Base-by-base conservation (phyloP, 2,797 vertebrate species). In the Nannoperca obscura region DNA sequence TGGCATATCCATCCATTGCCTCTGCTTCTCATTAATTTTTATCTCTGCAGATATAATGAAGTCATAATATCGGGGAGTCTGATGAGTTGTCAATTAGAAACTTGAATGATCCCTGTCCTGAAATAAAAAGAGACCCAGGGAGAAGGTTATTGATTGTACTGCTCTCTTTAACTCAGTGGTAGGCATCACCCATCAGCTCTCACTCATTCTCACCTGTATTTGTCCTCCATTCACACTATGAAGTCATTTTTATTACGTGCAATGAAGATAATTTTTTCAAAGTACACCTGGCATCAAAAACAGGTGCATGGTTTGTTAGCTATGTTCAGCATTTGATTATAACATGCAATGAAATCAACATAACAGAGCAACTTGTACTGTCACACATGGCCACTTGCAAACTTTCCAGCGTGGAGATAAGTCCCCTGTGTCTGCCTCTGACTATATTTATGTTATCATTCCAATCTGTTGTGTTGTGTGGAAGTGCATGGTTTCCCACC, bases 1-100 rank as follows among this genome's bases (percentile, higher is more conserved):
- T 92, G 92, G 88, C 92, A 87, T 84, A 93, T 92, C 87, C 89
- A 90, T 89, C 86, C 86, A 86, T 77, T 83, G 86, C 88, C 91
- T 90, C 88, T 90, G 91, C 91, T 93, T 90, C 93, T 93, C 91
- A 93, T 94, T 94, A 93, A 90, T 93, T 93, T 92, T 91, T 91
- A 94, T 94, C 91, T 88, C 87, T 82, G 86, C 86, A 88, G 91
- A 93, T 92, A 91, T 94, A 94, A 94, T 93, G 90, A 93, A 93
- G 91, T 90, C 90, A 89, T 93, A 90, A 92, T 93, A 90, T 89
- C 79, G 0, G 90, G 91, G 86, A 90, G 89, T 93, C 89, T 92
- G 92, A 94, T 92, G 92, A 90, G 89, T 91, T 92, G 92, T 92
- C 92, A 93, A 89, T 93, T 93, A 93, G 88, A 92, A 92, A 90